These are phyloP conservation scores for Oxygymnocypris stewartii DNA, from an alignment of 2,113 vertebrate species.

Conservation along the genomic window DNA sequence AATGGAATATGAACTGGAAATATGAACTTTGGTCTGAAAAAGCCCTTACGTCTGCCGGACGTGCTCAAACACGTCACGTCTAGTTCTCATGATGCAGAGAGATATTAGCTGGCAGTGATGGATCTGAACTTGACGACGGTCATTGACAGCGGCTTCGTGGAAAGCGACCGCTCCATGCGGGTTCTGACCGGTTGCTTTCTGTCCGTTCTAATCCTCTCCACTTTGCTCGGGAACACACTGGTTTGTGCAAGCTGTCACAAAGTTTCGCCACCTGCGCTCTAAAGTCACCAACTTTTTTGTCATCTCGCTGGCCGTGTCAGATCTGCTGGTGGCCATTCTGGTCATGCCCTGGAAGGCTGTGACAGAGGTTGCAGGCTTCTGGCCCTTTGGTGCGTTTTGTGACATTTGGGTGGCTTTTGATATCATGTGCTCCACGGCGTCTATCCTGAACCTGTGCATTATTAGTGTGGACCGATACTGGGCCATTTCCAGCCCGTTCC, in stretches of 20 bases:
- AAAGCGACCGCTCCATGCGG: conserved; percentile 85
- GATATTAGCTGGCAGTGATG: conserved; percentile 67
- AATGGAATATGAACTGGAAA: neutral
- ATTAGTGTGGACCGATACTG: conserved; percentile 98
- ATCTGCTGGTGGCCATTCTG: conserved; percentile 92
- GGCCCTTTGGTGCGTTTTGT: conserved; percentile 98
- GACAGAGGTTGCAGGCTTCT: conserved; percentile 91
- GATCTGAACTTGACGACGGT: conserved; percentile 83
- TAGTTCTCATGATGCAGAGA: conserved; percentile 61
- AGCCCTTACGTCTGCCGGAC: neutral
- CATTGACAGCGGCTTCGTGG: conserved; percentile 80
- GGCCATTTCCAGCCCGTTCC: conserved; percentile 98
- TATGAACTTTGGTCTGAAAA: neutral
- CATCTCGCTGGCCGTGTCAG: conserved; percentile 95
- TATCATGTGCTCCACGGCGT: conserved; percentile 98
- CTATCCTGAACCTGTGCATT: conserved; percentile 95
- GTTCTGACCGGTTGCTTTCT: conserved; percentile 94
- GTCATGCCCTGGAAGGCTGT: conserved; percentile 99
- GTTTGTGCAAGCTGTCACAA: conserved; percentile 93
- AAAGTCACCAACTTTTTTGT: conserved; percentile 99
- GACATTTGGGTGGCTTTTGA: conserved; percentile 98
- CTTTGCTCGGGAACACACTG: conserved; percentile 90
- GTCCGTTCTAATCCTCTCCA: conserved; percentile 92
- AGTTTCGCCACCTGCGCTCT: conserved; percentile 93
- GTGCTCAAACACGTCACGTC: conserved; percentile 47